Evolutionary conservation across 2,797 vertebrate genomes (phyloP), one percentile per base, ranked within the genome.

Genomic region (Enteromius argenteus): DNA sequence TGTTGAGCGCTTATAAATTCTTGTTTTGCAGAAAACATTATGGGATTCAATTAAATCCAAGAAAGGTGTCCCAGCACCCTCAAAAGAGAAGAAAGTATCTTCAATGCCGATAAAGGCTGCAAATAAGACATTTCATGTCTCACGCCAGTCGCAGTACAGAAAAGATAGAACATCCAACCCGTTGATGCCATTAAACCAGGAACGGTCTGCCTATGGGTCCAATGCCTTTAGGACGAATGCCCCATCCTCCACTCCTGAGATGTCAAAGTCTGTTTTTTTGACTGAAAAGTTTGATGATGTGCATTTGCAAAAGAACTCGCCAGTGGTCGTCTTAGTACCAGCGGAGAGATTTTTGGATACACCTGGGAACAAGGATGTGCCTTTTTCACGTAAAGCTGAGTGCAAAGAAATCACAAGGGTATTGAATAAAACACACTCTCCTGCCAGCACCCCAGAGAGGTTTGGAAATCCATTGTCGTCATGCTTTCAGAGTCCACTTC

Each of bases 11-110:
- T 21, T 46, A 44, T 51, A 56, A 27, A 49, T 49, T 7, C 9
- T 11, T 76, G 2, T 23, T 82, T 94, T 94, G 85, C 92, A 99
- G 98, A 97, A 90, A 89, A 96, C 93, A 84, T 92, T 98, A 88
- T 99, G 97, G 98, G 94, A 97, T 88, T 90, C 94, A 5, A 95
- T 96, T 87, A 98, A 96, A 91, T 96, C 94, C 84, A 97, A 97
- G 90, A 95, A 83, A 19, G 89, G 85, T 64, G 84, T 85, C 15
- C 86, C 88, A 0, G 53, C 72, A 5, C 86, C 88, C 32, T 91
- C 89, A 11, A 90, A 87, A 71, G 85, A 74, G 71, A 95, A 89
- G 62, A 95, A 91, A 84, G 90, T n/a, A 0, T 86, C 87, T 44
- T 86, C 84, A 1, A 80, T 91, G 15, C 81, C 89, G 27, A 95